Conservation (phyloP, 1,140 invertebrate genomes). For the Solenopsis fugax region DNA sequence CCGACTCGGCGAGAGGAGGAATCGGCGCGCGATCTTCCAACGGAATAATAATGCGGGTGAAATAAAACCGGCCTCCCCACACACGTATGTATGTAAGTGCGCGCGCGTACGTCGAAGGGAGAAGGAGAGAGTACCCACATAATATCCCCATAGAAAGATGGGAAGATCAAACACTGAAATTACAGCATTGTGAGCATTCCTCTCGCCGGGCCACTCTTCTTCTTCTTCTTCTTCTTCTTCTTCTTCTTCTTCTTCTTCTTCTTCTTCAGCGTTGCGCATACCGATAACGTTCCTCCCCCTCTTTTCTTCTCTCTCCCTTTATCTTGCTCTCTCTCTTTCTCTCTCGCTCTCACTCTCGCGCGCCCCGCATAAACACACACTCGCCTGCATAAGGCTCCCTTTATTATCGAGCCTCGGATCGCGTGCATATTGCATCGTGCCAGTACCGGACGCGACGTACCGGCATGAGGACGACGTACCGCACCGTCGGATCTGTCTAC, state of each 20-base stretch:
- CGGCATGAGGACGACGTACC: constrained; percentile 45
- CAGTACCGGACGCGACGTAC: constrained; percentile 64
- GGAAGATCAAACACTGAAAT: constrained; percentile 85
- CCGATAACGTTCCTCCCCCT: constrained; percentile 77
- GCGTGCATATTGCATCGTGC: constrained; percentile 83
- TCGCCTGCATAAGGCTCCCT: constrained; percentile 82
- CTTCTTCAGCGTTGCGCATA: constrained; percentile 68
- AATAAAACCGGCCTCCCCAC: constrained; percentile 82
- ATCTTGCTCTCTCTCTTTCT: constrained; percentile 50
- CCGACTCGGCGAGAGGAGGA: constrained; percentile 62
- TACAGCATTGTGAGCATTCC: constrained; percentile 85
- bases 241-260: constrained; percentile 60
- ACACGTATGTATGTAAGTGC: constrained; percentile 53
- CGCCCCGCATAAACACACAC: constrained; percentile 82
- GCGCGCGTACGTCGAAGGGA: constrained; percentile 29
- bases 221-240: constrained; percentile 73
- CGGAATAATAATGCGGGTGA: constrained; percentile 85
- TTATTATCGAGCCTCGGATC: constrained; percentile 82
- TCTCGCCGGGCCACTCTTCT: constrained; percentile 78
- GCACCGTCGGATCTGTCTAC: constrained; percentile 38
- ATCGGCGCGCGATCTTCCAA: constrained; percentile 83
- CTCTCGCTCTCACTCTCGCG: constrained; percentile 22
- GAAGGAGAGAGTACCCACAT: constrained; percentile 78
- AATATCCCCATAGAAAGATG: constrained; percentile 83
- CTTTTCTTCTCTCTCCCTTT: not conserved